phyloP scores from a whole-genome alignment of 2,797 vertebrate genomes.

The Liparis tanakae region DNA sequence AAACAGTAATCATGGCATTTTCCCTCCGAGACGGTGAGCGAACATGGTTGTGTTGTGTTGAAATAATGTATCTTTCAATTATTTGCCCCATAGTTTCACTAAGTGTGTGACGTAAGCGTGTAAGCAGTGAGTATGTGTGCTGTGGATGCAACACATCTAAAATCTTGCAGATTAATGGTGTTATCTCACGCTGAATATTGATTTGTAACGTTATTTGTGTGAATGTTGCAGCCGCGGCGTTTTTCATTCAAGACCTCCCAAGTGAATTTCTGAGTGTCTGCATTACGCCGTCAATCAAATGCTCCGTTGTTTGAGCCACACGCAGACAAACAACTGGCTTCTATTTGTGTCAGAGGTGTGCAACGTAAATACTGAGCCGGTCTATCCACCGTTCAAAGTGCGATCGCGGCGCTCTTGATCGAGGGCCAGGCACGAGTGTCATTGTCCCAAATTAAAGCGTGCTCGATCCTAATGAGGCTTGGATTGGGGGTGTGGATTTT shows the following conservation, averaged over 20 bases:
- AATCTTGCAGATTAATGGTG: background rate
- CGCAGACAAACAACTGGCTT: background rate
- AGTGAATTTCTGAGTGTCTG: slow-evolving; percentile 13
- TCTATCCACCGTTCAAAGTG: slow-evolving; percentile 41
- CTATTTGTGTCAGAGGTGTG: slow-evolving; percentile 15
- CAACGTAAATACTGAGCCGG: slow-evolving; percentile 33
- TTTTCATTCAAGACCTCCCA: slow-evolving; percentile 17
- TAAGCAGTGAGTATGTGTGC: background rate
- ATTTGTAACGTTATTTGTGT: background rate
- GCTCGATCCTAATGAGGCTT: slow-evolving; percentile 62
- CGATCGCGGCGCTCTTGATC: slow-evolving; percentile 48
- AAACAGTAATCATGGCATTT: slow-evolving; percentile 73
- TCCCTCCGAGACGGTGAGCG: slow-evolving; percentile 29
- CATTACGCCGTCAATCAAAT: slow-evolving; percentile 26
- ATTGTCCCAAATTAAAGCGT: slow-evolving; percentile 56
- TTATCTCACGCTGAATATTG: background rate
- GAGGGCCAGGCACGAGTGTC: slow-evolving; percentile 31
- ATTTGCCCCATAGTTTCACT: background rate
- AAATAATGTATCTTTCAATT: slow-evolving; percentile 15
- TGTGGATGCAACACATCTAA: background rate
- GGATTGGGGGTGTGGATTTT: slow-evolving; percentile 60
- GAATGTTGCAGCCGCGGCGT: background rate
- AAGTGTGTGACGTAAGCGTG: background rate
- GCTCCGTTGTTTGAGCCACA: slow-evolving; percentile 2
- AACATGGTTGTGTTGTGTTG: slow-evolving; percentile 22